These are phyloP conservation scores for Sinopyrophorus schimmeli DNA, from an alignment of 2,888 invertebrate species.

Conservation along the genomic window DNA sequence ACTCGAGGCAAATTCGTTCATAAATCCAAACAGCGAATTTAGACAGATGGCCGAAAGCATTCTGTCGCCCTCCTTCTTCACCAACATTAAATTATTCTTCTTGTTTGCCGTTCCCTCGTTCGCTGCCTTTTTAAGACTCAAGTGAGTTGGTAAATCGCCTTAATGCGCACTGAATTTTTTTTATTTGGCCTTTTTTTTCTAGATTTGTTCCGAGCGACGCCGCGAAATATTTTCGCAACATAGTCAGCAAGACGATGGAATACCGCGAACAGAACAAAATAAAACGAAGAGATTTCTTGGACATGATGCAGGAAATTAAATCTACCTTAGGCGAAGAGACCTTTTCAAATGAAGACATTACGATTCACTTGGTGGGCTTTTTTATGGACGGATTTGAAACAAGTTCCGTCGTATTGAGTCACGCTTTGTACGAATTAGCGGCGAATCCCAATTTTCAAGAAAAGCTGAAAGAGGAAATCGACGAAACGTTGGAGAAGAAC, in stretches of 20 bases:
- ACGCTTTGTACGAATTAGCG: constrained; percentile 53
- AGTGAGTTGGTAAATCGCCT: no score
- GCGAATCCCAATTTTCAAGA: constrained; percentile 51
- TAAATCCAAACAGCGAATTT: constrained; percentile 39
- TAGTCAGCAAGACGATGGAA: constrained; percentile 47
- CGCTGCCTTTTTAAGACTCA: constrained; percentile 30
- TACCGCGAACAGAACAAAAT: constrained; percentile 50
- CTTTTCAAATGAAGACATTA: constrained; percentile 42
- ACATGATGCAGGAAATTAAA: constrained; percentile 49
- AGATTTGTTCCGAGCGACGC: constrained; percentile 35
- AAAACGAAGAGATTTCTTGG: constrained; percentile 53
- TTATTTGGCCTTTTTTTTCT: no score
- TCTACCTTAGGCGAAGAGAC: constrained; percentile 33
- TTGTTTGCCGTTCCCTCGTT: constrained; percentile 43
- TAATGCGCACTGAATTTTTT: no score
- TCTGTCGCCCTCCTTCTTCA: constrained; percentile 26
- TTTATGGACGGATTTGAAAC: constrained; percentile 58
- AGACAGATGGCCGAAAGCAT: constrained; percentile 37
- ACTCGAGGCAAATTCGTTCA: constrained; percentile 50
- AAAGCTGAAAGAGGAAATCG: constrained; percentile 52
- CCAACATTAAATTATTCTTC: constrained; percentile 35
- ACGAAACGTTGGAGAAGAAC: constrained; percentile 41
- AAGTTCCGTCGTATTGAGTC: constrained; percentile 52
- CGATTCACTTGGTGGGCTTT: constrained; percentile 52
- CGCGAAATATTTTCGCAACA: constrained; percentile 45